phyloP scores from a whole-genome alignment of 2,888 invertebrate species.

The Drosophila hamatofila region DNA sequence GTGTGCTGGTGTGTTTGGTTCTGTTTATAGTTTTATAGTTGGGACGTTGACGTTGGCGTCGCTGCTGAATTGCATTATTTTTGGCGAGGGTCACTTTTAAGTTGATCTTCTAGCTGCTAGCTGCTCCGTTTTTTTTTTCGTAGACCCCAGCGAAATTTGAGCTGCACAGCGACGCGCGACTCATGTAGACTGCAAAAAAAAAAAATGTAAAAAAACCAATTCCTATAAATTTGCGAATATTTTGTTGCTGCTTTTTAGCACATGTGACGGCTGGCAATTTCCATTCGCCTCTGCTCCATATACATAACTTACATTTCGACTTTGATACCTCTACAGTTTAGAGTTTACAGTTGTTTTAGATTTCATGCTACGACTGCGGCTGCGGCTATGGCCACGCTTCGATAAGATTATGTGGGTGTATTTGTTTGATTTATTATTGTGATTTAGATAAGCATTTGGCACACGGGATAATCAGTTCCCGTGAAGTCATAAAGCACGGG shows the following conservation, averaged over 20 bases:
- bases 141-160: constrained; percentile 65
- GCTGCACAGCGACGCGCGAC: constrained; percentile 54
- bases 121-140: constrained; percentile 55
- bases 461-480: constrained; percentile 46
- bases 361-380: constrained; percentile 31
- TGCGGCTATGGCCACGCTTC: constrained; percentile 18
- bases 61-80: constrained; percentile 73
- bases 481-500: constrained; percentile 49
- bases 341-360: constrained; percentile 47
- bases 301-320: constrained; percentile 33
- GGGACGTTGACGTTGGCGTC: constrained; percentile 29
- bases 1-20: constrained; percentile 5
- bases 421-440: background rate
- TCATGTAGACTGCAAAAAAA: constrained; percentile 30
- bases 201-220: constrained; percentile 10
- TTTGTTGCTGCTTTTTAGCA: constrained; percentile 49
- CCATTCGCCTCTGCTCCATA: constrained; percentile 32
- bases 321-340: constrained; percentile 36
- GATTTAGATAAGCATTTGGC: constrained; percentile 28
- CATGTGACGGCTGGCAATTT: constrained; percentile 44
- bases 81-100: constrained; percentile 59
- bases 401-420: constrained; percentile 53
- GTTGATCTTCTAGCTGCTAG: constrained; percentile 27
- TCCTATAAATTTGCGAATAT: constrained; percentile 60
- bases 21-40: constrained; percentile 45